A percentile compares a stretch with the other conserved stretches of the same genome.
Evolutionary conservation across 2,888 invertebrate species (phyloP).

Genomic region (Pomacea canaliculata): DNA sequence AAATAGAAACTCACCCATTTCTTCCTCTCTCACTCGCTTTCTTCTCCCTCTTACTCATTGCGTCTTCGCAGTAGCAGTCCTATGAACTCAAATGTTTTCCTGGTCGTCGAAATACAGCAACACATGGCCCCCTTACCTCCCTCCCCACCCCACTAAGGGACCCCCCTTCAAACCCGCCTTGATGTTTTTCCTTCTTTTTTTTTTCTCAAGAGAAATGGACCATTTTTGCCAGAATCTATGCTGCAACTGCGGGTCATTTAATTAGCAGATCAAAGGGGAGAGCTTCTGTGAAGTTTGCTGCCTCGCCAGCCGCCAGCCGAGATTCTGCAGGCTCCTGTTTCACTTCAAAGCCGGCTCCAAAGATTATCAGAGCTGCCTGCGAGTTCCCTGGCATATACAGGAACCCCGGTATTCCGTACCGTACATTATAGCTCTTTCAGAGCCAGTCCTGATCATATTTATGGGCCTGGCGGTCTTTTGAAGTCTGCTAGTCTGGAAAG

Average conservation of each 20-base stretch:
- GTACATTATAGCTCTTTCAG: constrained; percentile 26
- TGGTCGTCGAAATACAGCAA: constrained; percentile 12
- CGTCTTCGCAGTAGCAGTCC: constrained; percentile 23
- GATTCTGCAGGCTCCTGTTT: constrained; percentile 29
- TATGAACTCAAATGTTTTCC: constrained; percentile 23
- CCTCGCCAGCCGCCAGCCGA: constrained; percentile 22
- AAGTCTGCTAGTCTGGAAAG: constrained; percentile 24
- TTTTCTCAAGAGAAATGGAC: constrained; percentile 24
- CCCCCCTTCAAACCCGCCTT: constrained; percentile 17
- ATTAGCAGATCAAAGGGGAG: constrained; percentile 49
- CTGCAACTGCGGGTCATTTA: constrained; percentile 39
- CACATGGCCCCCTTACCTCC: constrained; percentile 13
- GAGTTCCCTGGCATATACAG: constrained; percentile 18
- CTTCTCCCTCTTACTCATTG: not conserved
- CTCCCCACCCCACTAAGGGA: not conserved
- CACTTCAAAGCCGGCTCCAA: constrained; percentile 34
- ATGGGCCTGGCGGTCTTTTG: constrained; percentile 29
- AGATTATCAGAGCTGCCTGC: constrained; percentile 23
- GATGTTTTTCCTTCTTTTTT: constrained; percentile 23
- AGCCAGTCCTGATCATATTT: constrained; percentile 32
- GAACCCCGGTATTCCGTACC: constrained; percentile 8
- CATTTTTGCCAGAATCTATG: constrained; percentile 33
- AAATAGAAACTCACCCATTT: constrained; percentile 15
- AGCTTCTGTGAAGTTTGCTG: constrained; percentile 33
- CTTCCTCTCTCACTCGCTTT: constrained; percentile 8